Conservation (phyloP, 2,888 invertebrate species). For the Macropis europaea region DNA sequence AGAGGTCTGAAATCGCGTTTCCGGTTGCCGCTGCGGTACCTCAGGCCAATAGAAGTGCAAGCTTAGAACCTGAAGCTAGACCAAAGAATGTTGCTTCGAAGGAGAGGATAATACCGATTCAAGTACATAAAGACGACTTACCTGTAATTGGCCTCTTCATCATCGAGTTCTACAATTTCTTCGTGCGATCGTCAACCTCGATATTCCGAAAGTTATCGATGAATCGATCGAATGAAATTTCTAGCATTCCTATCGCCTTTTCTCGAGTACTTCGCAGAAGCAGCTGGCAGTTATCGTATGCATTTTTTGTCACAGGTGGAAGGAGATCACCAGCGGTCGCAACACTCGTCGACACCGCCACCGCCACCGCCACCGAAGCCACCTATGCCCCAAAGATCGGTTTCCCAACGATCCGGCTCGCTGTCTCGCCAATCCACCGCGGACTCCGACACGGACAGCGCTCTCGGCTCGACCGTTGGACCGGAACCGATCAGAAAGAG, state of each 20-base stretch:
- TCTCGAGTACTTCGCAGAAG: too few relatives aligned
- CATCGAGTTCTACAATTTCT: too few relatives aligned
- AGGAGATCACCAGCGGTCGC: slow-evolving; percentile 71
- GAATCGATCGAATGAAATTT: too few relatives aligned
- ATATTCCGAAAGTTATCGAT: too few relatives aligned
- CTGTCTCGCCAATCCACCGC: slow-evolving; percentile 85
- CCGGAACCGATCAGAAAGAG: slow-evolving; percentile 92
- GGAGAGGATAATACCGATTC: slow-evolving; percentile 87
- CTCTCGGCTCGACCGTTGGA: slow-evolving; percentile 79
- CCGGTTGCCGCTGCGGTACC: slow-evolving; percentile 81
- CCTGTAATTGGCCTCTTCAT: too few relatives aligned
- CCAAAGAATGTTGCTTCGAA: slow-evolving; percentile 75
- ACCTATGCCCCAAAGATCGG: slow-evolving; percentile 80
- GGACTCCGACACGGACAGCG: slow-evolving; percentile 87
- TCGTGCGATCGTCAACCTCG: too few relatives aligned
- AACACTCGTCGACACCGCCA: slow-evolving; percentile 79
- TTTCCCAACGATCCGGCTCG: slow-evolving; percentile 79
- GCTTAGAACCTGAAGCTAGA: slow-evolving; percentile 81
- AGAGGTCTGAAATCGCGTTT: slow-evolving; percentile 82
- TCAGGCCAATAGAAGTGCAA: slow-evolving; percentile 80
- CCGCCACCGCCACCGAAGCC: slow-evolving; percentile 80
- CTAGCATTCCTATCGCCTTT: too few relatives aligned
- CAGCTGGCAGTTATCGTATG: too few relatives aligned
- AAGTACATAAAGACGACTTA: too few relatives aligned
- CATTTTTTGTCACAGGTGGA: slow-evolving; percentile 62